Conservation (phyloP, 37 sponge, comb jelly and placozoan genomes). For the Cliona cf. orientalis region DNA sequence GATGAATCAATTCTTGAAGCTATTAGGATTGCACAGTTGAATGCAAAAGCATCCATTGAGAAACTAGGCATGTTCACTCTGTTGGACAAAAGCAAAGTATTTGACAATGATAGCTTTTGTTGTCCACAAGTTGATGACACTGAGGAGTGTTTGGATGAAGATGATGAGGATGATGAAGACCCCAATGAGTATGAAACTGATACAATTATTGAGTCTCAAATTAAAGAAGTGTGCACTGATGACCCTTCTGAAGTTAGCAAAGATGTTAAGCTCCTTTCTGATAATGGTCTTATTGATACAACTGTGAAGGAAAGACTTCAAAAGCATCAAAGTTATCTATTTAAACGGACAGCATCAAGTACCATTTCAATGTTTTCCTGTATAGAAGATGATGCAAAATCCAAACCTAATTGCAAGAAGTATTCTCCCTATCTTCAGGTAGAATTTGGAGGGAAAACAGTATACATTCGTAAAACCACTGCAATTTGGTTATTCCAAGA, state of each 20-base stretch:
- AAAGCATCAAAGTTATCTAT: neutral
- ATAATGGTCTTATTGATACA: neutral
- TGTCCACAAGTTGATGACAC: neutral
- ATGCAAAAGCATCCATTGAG: constrained; percentile 20
- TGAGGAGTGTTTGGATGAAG: constrained; percentile 9
- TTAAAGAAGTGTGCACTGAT: neutral
- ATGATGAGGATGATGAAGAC: neutral
- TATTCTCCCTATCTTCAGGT: constrained; percentile 38
- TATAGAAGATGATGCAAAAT: neutral
- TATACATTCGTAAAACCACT: constrained; percentile 50
- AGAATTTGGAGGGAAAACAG: neutral
- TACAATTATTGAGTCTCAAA: neutral
- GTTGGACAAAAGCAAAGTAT: constrained; percentile 13
- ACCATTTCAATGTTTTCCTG: neutral
- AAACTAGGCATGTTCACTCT: constrained; percentile 46
- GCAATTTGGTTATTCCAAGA: constrained; percentile 67
- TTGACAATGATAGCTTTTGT: constrained; percentile 2
- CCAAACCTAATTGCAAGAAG: constrained; percentile 11
- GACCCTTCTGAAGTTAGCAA: neutral
- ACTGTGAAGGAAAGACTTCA: neutral
- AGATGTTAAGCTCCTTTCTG: neutral
- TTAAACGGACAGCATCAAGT: neutral
- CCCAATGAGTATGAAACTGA: neutral
- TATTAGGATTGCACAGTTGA: too few species aligned
- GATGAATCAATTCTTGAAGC: too few species aligned